Evolutionary conservation across 2,888 invertebrate species (phyloP).

Genomic region (Ophion costatus): DNA sequence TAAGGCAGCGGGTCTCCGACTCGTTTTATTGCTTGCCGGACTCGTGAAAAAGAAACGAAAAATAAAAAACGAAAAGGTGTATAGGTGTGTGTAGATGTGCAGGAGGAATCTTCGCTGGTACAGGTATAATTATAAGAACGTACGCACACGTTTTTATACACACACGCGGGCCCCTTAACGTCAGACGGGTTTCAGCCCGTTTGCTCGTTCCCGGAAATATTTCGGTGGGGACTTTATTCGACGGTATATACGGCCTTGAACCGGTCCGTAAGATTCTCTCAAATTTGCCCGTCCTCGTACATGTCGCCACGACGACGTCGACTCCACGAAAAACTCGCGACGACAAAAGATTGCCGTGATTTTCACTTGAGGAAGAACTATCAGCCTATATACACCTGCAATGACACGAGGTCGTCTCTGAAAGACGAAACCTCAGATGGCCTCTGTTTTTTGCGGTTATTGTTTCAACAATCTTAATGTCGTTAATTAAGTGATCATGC

Average conservation of each 20-base stretch:
- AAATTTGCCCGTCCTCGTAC: background rate
- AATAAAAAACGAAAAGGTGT: constrained; percentile 10
- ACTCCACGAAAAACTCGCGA: background rate
- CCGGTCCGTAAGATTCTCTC: constrained; percentile 39
- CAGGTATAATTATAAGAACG: background rate
- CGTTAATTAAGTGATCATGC: too few species aligned
- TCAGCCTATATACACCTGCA: too few species aligned
- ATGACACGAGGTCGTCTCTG: too few species aligned
- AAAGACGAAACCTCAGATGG: too few species aligned
- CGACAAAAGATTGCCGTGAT: background rate
- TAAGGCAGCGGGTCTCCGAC: constrained; percentile 42
- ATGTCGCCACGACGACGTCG: too few species aligned
- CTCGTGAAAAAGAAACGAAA: constrained; percentile 42
- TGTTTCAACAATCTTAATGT: too few species aligned
- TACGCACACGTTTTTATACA: background rate
- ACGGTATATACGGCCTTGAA: constrained; percentile 57
- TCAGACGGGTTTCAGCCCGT: constrained; percentile 26
- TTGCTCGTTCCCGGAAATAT: constrained; percentile 50
- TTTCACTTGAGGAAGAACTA: background rate
- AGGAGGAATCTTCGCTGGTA: constrained; percentile 6
- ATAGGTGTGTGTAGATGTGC: background rate
- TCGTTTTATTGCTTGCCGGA: constrained; percentile 40
- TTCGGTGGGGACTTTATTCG: constrained; percentile 43
- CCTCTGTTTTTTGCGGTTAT: too few species aligned
- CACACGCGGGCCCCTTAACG: constrained; percentile 19